Percentiles rank a stretch among this genome's conserved stretches.
These are phyloP conservation scores for Molothrus ater DNA, from an alignment of 2,797 vertebrate genomes.

Conservation along the genomic window DNA sequence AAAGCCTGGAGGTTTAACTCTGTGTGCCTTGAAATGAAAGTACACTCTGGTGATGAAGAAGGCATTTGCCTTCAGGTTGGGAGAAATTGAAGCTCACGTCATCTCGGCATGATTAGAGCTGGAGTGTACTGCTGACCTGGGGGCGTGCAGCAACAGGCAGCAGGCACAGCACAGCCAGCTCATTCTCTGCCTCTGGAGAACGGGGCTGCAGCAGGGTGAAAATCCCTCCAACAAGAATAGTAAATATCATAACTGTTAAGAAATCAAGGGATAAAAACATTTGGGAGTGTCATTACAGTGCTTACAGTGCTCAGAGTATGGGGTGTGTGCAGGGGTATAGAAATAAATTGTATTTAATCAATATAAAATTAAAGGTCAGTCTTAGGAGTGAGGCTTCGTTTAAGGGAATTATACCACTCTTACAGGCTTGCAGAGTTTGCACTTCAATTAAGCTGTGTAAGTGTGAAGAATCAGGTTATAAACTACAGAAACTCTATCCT, in stretches of 20 bases:
- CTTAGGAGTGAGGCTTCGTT: not conserved
- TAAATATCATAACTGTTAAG: not conserved
- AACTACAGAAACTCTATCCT: not conserved
- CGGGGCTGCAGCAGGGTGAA: not conserved
- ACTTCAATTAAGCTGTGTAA: not conserved
- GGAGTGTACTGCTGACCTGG: conserved; percentile 37
- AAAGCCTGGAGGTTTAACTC: conserved; percentile 24
- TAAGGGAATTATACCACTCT: not conserved
- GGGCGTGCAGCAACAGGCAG: conserved; percentile 61
- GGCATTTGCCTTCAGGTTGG: conserved; percentile 45
- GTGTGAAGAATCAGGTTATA: not conserved
- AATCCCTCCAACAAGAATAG: conserved; percentile 4
- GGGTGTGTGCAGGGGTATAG: not conserved
- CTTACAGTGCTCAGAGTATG: not conserved
- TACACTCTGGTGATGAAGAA: conserved; percentile 30
- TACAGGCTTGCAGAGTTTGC: not conserved
- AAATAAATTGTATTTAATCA: not conserved
- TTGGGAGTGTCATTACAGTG: not conserved
- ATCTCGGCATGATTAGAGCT: conserved; percentile 5
- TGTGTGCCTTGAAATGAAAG: conserved; percentile 47
- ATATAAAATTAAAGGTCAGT: not conserved
- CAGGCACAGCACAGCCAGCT: conserved; percentile 13
- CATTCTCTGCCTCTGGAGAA: conserved; percentile 35
- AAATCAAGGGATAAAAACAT: not conserved
- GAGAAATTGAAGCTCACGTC: conserved; percentile 25